These are phyloP conservation scores for Malacosoma neustria DNA, from an alignment of 2,888 invertebrate species.

Conservation along the genomic window DNA sequence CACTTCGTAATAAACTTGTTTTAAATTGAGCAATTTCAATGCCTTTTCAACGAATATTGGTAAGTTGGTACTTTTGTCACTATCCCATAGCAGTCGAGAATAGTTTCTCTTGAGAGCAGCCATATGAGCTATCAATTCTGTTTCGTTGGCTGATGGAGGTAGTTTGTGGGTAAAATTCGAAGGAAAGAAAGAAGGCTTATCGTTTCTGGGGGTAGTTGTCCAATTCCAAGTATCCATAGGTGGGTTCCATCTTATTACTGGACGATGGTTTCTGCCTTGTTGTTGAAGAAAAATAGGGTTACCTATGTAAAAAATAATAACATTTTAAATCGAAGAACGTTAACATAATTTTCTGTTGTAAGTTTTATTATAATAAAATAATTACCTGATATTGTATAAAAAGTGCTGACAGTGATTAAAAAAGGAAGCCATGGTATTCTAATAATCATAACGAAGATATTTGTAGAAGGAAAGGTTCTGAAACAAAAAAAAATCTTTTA, in stretches of 20 bases:
- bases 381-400: constrained; percentile 46
- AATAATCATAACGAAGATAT: constrained; percentile 51
- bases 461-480: constrained; percentile 38
- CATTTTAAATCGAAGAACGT: no score
- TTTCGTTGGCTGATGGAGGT: constrained; percentile 66
- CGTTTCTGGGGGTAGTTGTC: constrained; percentile 46
- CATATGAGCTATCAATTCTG: constrained; percentile 61
- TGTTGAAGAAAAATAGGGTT: constrained; percentile 60
- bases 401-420: constrained; percentile 24
- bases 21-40: constrained; percentile 85
- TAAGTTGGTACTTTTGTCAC: constrained; percentile 80
- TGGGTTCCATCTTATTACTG: constrained; percentile 64
- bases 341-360: background rate
- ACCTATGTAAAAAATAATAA: constrained; percentile 34
- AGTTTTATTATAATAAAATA: no score
- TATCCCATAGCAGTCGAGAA: constrained; percentile 82
- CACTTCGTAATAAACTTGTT: constrained; percentile 88
- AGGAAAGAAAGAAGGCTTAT: constrained; percentile 58
- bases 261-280: constrained; percentile 37
- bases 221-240: constrained; percentile 67
- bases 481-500: constrained; percentile 26
- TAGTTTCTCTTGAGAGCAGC: constrained; percentile 58
- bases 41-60: constrained; percentile 90
- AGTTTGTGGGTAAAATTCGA: constrained; percentile 64
- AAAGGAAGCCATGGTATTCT: constrained; percentile 55